Evolutionary conservation across 2,888 invertebrate species (phyloP), one percentile per base, ranked within the genome.

Genomic region (Drosophila hamatofila): DNA sequence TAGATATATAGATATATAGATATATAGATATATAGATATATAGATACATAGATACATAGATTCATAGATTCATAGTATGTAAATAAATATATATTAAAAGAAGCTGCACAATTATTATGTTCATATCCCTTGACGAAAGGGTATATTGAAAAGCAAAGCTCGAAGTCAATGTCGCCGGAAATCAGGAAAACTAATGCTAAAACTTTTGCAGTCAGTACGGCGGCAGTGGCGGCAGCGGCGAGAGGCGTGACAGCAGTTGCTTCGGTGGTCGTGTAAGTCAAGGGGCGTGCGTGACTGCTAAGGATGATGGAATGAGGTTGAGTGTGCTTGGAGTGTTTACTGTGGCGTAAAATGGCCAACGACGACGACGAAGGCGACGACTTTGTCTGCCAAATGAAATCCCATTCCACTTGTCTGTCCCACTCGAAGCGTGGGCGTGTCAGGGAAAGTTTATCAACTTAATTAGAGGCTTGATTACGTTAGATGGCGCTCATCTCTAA

Each of bases 381-480:
- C 52, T 81, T 81, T 83, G 70, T 72, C 86, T 71, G 66, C 70
- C 70, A 72, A 62, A 61, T 56, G 72, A 69, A 78, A 77, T 80
- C 64, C 35, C 51, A 33, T 52, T 52, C 51, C 51, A 52, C 51
- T 52, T 52, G 49, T n/a, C 39, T 25, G n/a, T n/a, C 25, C 6
- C 4, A 25, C 54, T n/a, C 33, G 9, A 44, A 21, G 49, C 18
- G 56, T 63, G 67, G 80, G 78, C 64, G 80, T 77, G 70, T 49
- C 80, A 64, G 55, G 23, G 44, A 79, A 81, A 89, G 86, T 84
- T 89, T 89, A 82, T 87, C 88, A 89, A 84, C 88, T 84, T 84
- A 89, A 84, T 84, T 84, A 84, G 84, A 89, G 89, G 82, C 89
- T 87, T 89, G 89, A 84, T 84, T 87, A 84, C 84, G 80, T 81